Conservation (phyloP, 2,113 vertebrate species). For the human region DNA sequence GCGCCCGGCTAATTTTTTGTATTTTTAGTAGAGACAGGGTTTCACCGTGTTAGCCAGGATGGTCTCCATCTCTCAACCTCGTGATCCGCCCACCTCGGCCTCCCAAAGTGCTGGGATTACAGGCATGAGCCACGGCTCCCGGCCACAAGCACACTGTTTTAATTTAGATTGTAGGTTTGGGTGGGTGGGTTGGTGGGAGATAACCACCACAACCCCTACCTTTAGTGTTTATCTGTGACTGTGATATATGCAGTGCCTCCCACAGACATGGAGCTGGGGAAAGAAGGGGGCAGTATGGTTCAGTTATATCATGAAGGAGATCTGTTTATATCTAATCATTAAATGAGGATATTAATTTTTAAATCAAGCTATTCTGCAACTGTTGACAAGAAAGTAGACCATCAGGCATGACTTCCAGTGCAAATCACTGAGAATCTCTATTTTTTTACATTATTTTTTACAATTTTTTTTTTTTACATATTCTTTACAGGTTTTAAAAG, state of each 20-base stretch:
- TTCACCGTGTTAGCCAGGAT: too few relatives aligned
- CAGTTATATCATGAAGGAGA: background rate
- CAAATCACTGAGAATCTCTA: background rate
- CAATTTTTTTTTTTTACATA: background rate
- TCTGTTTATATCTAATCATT: background rate
- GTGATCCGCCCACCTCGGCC: too few relatives aligned
- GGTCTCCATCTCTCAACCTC: too few relatives aligned
- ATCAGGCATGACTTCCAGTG: background rate
- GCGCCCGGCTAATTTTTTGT: too few relatives aligned
- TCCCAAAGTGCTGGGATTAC: too few relatives aligned
- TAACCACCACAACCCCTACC: fast-evolving
- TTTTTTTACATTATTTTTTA: background rate
- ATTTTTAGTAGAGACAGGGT: too few relatives aligned
- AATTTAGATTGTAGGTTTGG: background rate
- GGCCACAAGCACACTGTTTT: background rate
- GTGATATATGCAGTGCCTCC: background rate
- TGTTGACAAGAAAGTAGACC: background rate
- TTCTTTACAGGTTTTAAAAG: background rate
- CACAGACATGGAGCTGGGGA: background rate
- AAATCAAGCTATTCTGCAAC: background rate
- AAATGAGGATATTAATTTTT: background rate
- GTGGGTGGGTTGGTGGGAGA: background rate
- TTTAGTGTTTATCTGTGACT: background rate
- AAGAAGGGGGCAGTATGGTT: background rate
- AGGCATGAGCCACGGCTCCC: fast-evolving